phyloP scores from a whole-genome alignment of 2,113 vertebrate genomes.

The Zosterops japonicus region DNA sequence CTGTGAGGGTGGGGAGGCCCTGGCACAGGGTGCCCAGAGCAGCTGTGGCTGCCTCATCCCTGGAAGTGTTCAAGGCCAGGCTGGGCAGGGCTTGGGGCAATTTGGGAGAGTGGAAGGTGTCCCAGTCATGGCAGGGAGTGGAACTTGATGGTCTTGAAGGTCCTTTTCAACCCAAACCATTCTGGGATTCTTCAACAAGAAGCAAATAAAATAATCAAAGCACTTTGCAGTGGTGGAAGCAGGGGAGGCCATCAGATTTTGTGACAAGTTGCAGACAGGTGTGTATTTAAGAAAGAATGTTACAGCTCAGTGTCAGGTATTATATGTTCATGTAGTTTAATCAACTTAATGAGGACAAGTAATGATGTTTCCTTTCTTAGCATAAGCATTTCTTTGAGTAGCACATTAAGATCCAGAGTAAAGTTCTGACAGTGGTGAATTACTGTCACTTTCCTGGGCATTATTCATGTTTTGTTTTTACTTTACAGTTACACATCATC shows the following conservation, averaged over 20 bases:
- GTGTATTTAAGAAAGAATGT: not conserved
- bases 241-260: not conserved
- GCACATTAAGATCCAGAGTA: not conserved
- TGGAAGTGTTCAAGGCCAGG: not conserved
- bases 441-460: not conserved
- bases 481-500: not conserved
- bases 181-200: not conserved
- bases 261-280: not conserved
- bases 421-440: not conserved
- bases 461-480: not conserved
- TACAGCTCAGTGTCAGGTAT: not conserved
- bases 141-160: not conserved
- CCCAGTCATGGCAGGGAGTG: not conserved
- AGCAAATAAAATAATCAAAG: not conserved
- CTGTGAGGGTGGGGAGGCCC: not conserved
- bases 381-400: not conserved
- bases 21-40: not conserved
- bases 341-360: not conserved
- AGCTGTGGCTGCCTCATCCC: not conserved
- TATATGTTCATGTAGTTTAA: not conserved
- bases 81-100: fast-evolving
- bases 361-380: not conserved
- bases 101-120: not conserved
- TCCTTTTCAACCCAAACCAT: not conserved
- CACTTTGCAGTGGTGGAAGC: not conserved